Conservation (phyloP, 2,888 invertebrate genomes). For the Eristalis arbustorum region DNA sequence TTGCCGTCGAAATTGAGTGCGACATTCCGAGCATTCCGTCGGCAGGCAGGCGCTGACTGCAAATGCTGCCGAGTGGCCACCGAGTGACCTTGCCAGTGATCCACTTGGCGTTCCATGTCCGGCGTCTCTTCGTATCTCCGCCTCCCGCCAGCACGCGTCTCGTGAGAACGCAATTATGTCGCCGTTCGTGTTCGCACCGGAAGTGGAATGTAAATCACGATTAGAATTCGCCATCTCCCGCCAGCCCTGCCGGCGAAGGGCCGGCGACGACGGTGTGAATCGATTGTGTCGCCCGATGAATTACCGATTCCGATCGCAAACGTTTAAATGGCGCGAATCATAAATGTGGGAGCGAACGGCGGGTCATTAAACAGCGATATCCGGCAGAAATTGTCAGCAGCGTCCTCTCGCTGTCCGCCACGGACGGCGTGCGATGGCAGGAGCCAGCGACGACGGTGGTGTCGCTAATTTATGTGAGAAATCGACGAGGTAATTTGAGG, state of each 20-base stretch:
- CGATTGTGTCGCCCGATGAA: conserved; percentile 32
- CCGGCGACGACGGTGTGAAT: conserved; percentile 30
- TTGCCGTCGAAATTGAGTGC: neutral
- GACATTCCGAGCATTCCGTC: neutral
- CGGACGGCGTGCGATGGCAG: too few species aligned
- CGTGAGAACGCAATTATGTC: neutral
- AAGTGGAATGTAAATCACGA: neutral
- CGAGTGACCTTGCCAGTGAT: neutral
- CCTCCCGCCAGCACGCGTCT: neutral
- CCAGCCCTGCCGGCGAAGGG: neutral
- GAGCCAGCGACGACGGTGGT: neutral
- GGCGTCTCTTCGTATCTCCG: too few species aligned
- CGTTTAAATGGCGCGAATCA: conserved; percentile 60
- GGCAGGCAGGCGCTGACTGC: neutral
- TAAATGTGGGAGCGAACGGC: conserved; percentile 58
- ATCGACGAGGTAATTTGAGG: neutral
- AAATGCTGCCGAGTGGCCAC: neutral
- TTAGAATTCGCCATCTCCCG: neutral
- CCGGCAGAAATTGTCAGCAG: conserved; percentile 50
- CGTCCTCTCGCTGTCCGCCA: too few species aligned
- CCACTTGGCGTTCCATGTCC: neutral
- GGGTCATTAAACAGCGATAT: conserved; percentile 63
- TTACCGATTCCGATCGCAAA: conserved; percentile 63
- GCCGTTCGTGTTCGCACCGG: neutral
- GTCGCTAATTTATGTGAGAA: neutral